A percentile compares a stretch with the other conserved stretches of the same genome.
These are phyloP conservation scores for Nasonia oneida DNA, from an alignment of 2,888 invertebrate genomes.

Conservation along the genomic window DNA sequence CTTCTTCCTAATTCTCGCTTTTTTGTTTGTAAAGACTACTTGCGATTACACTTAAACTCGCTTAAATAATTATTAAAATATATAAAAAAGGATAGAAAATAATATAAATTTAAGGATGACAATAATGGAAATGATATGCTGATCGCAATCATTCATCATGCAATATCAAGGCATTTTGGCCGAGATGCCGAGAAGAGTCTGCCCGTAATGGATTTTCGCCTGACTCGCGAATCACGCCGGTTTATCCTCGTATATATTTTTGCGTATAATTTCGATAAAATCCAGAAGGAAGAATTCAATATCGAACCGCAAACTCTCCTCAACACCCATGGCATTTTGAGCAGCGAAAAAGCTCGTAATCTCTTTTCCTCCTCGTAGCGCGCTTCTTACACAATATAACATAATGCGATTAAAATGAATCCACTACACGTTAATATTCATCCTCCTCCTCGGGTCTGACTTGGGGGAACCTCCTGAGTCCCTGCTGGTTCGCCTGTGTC, in stretches of 20 bases:
- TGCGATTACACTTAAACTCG: slow-evolving; percentile 34
- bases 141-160: neutral
- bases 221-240: neutral
- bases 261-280: neutral
- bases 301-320: neutral
- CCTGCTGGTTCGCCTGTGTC: slow-evolving; percentile 75
- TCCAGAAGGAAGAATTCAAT: neutral
- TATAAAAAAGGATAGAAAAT: slow-evolving; percentile 48
- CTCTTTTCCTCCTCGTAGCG: neutral
- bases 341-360: neutral
- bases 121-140: slow-evolving; percentile 44
- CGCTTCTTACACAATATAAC: neutral
- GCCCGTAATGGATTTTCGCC: neutral
- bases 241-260: neutral
- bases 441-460: slow-evolving; percentile 77
- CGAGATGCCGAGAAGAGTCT: slow-evolving; percentile 19
- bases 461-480: slow-evolving; percentile 76
- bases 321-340: neutral
- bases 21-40: slow-evolving; percentile 8
- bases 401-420: neutral
- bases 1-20: neutral
- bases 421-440: slow-evolving; percentile 72
- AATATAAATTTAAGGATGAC: slow-evolving; percentile 53
- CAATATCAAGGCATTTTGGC: neutral
- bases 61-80: slow-evolving; percentile 53